These are phyloP conservation scores for Tamandua tetradactyla DNA, from an alignment of 2,797 vertebrate species.

Conservation along the genomic window DNA sequence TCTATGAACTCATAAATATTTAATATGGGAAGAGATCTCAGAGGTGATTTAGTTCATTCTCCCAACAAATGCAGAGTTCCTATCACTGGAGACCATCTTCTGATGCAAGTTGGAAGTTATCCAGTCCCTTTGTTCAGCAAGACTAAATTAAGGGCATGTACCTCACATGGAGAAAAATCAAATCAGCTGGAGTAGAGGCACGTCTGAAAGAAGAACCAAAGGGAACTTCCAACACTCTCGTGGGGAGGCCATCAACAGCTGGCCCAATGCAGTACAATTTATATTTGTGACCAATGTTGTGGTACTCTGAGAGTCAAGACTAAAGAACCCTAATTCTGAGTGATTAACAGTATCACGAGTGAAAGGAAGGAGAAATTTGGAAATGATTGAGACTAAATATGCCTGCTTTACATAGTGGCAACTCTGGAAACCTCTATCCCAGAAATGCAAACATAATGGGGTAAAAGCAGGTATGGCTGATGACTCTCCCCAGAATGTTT, in stretches of 20 bases:
- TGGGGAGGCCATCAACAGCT: background rate
- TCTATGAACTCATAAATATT: background rate
- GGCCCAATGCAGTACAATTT: background rate
- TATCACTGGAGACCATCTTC: background rate
- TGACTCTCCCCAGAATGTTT: constrained; percentile 52
- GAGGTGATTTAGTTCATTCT: background rate
- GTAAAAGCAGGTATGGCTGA: background rate
- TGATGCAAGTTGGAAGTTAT: background rate
- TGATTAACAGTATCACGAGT: background rate
- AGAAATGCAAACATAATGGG: background rate
- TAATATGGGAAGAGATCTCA: background rate
- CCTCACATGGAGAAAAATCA: background rate
- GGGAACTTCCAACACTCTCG: background rate
- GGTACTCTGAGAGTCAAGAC: background rate
- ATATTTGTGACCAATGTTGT: background rate
- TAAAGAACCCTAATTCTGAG: background rate
- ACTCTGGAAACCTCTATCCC: background rate
- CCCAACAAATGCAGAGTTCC: background rate
- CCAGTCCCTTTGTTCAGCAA: background rate
- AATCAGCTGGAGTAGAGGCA: background rate
- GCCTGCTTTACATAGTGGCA: background rate
- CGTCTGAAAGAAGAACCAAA: background rate
- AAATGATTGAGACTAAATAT: constrained; percentile 33
- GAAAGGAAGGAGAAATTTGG: background rate
- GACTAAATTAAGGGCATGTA: background rate